phyloP scores from a whole-genome alignment of 1,140 invertebrate species.

The Thaumetopoea pityocampa region DNA sequence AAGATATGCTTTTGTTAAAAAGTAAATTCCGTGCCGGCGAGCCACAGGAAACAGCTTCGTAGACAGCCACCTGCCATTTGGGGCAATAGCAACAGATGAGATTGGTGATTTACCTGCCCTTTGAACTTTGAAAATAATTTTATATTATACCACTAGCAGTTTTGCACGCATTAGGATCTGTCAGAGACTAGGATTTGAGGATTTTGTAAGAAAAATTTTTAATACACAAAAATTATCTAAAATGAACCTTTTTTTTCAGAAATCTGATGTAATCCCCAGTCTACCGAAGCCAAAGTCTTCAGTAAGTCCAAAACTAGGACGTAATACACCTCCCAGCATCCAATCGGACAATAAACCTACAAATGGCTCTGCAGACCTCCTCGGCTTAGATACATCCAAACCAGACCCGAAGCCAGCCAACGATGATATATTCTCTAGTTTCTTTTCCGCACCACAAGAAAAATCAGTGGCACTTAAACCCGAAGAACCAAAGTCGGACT shows the following conservation, averaged over 20 bases:
- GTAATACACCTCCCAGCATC: slow-evolving; percentile 73
- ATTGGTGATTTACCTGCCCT: too few relatives aligned
- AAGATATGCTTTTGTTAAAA: too few relatives aligned
- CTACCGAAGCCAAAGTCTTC: slow-evolving; percentile 76
- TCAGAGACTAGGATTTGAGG: too few relatives aligned
- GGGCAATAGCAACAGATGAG: too few relatives aligned
- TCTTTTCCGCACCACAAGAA: slow-evolving; percentile 82
- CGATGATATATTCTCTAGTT: slow-evolving; percentile 87
- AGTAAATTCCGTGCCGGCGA: too few relatives aligned
- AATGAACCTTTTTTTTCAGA: slow-evolving; percentile 42
- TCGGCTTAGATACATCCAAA: slow-evolving; percentile 69
- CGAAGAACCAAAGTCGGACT: slow-evolving; percentile 65
- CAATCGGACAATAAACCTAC: slow-evolving; percentile 54
- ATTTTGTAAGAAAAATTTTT: too few relatives aligned
- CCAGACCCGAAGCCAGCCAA: slow-evolving; percentile 63
- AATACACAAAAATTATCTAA: not conserved
- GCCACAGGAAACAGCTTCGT: too few relatives aligned
- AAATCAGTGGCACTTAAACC: slow-evolving; percentile 54
- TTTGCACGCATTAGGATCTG: too few relatives aligned
- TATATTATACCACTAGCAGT: too few relatives aligned
- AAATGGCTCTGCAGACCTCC: slow-evolving; percentile 67
- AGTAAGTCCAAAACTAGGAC: slow-evolving; percentile 83
- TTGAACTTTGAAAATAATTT: too few relatives aligned
- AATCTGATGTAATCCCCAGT: slow-evolving; percentile 69
- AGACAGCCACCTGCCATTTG: too few relatives aligned